phyloP scores from a whole-genome alignment of 2,113 vertebrate species.

The Meriones unguiculatus region DNA sequence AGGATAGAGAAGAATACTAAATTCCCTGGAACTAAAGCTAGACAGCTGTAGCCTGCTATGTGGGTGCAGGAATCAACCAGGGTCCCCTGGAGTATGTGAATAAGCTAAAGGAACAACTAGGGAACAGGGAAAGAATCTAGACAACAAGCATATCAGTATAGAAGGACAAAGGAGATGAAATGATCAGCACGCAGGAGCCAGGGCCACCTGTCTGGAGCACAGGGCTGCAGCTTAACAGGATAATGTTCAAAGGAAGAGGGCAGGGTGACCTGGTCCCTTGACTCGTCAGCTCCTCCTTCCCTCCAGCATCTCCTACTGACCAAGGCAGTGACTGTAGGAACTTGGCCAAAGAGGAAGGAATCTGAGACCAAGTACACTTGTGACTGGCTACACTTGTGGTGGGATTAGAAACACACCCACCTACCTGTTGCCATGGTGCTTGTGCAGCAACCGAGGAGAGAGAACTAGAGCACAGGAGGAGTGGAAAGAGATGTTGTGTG shows the following conservation, averaged over 20 bases:
- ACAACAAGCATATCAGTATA: not conserved
- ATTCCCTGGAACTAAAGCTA: not conserved
- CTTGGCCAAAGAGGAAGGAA: not conserved
- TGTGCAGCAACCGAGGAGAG: not conserved
- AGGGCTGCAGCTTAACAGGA: not conserved
- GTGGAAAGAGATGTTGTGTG: not conserved
- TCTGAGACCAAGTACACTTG: not conserved
- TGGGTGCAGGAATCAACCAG: not conserved
- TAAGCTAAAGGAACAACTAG: not conserved
- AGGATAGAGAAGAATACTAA: not conserved
- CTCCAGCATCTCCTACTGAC: not conserved
- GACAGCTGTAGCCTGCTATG: not conserved
- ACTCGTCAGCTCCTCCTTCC: not conserved
- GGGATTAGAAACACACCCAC: not conserved
- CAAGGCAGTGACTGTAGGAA: not conserved
- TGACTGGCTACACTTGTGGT: not conserved
- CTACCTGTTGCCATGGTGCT: not conserved
- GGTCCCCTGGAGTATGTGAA: not conserved
- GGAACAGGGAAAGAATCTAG: not conserved
- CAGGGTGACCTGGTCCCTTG: not conserved
- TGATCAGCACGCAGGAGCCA: not conserved
- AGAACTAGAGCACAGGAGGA: no score
- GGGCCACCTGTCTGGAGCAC: not conserved
- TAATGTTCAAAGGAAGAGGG: not conserved
- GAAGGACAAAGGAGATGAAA: not conserved